These are phyloP conservation scores for Agrochola macilenta DNA, from an alignment of 2,888 invertebrate species.

Conservation along the genomic window DNA sequence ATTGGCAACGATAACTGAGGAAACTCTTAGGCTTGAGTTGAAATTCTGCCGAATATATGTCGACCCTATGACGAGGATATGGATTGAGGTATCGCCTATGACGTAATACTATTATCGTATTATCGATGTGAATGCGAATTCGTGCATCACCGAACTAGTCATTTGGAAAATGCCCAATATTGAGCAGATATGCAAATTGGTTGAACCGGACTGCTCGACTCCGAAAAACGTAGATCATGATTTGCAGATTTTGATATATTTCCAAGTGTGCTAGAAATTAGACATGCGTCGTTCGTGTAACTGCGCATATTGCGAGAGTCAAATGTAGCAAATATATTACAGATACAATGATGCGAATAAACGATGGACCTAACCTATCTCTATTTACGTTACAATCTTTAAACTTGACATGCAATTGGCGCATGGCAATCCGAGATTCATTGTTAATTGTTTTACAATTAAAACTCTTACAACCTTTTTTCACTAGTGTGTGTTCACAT, in stretches of 20 bases:
- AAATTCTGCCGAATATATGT: slow-evolving; percentile 22
- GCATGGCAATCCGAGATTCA: slow-evolving; percentile 11
- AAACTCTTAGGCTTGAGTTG: slow-evolving; percentile 15
- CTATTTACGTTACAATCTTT: slow-evolving; percentile 42
- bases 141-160: background rate
- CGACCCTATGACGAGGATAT: background rate
- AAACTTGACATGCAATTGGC: slow-evolving; percentile 29
- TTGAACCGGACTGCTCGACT: background rate
- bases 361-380: slow-evolving; percentile 55
- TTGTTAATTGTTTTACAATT: slow-evolving; percentile 21
- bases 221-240: slow-evolving; percentile 33
- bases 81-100: background rate
- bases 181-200: slow-evolving; percentile 13
- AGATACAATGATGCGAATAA: slow-evolving; percentile 32
- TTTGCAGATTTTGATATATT: slow-evolving; percentile 51
- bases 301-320: slow-evolving; percentile 44
- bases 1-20: background rate
- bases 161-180: slow-evolving; percentile 36
- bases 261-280: slow-evolving; percentile 21
- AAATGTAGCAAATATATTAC: slow-evolving; percentile 31
- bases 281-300: slow-evolving; percentile 27
- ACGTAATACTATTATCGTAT: slow-evolving; percentile 11
- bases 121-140: slow-evolving; percentile 9
- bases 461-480: background rate
- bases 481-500: background rate